phyloP scores from a whole-genome alignment of 2,888 invertebrate genomes.

The Oscheius sp. region DNA sequence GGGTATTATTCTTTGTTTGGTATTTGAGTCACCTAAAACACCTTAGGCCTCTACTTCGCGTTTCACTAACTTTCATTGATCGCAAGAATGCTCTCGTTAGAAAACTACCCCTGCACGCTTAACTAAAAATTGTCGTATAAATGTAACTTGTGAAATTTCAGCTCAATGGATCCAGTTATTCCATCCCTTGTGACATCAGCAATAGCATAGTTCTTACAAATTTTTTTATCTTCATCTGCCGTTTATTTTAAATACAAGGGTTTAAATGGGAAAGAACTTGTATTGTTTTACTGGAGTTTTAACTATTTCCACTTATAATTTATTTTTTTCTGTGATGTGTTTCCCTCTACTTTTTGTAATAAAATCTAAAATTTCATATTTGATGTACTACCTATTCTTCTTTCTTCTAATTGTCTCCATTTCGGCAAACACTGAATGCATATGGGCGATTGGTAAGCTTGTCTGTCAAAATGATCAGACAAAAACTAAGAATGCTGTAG shows the following conservation, averaged over 20 bases:
- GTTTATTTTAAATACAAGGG: too few species aligned
- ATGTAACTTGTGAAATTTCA: too few species aligned
- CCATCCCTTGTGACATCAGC: conserved; percentile 50
- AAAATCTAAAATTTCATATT: too few species aligned
- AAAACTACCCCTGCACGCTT: too few species aligned
- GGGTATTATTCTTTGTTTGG: conserved; percentile 3
- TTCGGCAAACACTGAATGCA: conserved; percentile 55
- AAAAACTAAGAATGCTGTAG: conserved; percentile 47
- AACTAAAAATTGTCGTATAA: too few species aligned
- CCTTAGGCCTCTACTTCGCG: neutral
- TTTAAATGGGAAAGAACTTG: too few species aligned
- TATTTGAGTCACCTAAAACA: conserved; percentile 12
- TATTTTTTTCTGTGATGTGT: conserved; percentile 14
- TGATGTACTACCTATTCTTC: conserved; percentile 17
- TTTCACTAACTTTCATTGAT: neutral
- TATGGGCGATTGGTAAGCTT: conserved; percentile 62
- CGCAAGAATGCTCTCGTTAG: too few species aligned
- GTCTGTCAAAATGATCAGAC: conserved; percentile 51
- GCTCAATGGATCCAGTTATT: conserved; percentile 46
- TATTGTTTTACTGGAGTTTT: conserved; percentile 13
- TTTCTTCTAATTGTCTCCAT: conserved; percentile 13
- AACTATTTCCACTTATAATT: conserved; percentile 9
- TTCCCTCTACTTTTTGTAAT: too few species aligned
- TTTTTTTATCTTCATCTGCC: neutral
- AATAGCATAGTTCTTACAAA: conserved; percentile 37